Conservation (phyloP, 2,113 vertebrate species). For the Pteronura brasiliensis region DNA sequence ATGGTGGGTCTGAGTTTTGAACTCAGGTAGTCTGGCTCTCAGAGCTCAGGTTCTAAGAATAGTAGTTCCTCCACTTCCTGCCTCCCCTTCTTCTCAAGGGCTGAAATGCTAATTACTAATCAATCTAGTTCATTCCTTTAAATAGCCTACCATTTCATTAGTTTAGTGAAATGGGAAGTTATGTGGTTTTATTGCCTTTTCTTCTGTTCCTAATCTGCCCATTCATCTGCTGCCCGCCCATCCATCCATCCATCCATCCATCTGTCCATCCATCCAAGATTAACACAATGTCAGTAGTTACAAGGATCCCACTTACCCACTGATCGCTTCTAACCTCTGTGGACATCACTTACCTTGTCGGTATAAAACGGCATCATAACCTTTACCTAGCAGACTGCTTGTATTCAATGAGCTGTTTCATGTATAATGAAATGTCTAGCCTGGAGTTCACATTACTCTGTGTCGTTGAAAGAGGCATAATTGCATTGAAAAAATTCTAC, state of each 20-base stretch:
- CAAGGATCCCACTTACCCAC: background rate
- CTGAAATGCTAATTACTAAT: background rate
- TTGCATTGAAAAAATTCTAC: background rate
- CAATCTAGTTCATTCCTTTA: constrained; percentile 6
- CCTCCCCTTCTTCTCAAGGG: background rate
- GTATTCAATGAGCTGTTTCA: background rate
- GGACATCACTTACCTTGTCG: background rate
- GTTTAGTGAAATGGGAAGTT: background rate
- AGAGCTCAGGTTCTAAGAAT: background rate
- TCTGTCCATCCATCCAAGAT: background rate
- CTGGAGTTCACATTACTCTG: background rate
- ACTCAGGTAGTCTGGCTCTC: background rate
- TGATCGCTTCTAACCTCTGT: background rate
- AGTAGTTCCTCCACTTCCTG: background rate
- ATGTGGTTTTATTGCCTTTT: background rate
- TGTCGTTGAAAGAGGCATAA: background rate
- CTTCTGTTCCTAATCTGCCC: background rate
- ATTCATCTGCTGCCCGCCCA: background rate
- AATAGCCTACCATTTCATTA: background rate
- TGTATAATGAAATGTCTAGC: background rate
- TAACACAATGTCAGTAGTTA: background rate
- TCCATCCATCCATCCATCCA: background rate
- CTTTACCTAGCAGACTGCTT: background rate
- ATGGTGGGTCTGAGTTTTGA: background rate
- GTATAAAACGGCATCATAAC: background rate